phyloP scores from a whole-genome alignment of 1,140 invertebrate species.

The Hetaerina americana region DNA sequence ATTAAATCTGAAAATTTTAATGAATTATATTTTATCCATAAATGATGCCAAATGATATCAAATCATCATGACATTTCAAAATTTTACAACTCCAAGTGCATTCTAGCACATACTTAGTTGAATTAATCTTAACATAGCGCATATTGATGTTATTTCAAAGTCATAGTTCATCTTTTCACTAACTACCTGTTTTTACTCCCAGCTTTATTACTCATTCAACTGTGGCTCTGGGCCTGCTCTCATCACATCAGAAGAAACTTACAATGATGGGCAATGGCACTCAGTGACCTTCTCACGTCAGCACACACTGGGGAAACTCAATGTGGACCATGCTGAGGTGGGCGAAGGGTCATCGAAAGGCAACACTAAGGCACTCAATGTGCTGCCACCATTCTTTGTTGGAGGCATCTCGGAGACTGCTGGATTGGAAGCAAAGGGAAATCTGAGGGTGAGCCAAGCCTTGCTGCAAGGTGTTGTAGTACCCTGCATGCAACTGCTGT shows the following conservation, averaged over 20 bases:
- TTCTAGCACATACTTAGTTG: too few relatives aligned
- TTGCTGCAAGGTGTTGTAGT: conserved; percentile 5
- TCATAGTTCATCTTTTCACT: too few relatives aligned
- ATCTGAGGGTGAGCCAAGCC: conserved; percentile 8
- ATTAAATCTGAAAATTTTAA: too few relatives aligned
- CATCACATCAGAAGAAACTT: conserved; percentile 37
- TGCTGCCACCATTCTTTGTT: conserved; percentile 59
- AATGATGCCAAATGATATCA: too few relatives aligned
- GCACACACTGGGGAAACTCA: conserved; percentile 43
- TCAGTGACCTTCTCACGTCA: conserved; percentile 46
- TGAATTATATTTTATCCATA: too few relatives aligned
- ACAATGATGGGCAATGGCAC: conserved; percentile 85
- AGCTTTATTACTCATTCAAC: conserved; percentile 56
- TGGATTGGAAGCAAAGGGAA: conserved; percentile 1
- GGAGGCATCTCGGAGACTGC: conserved; percentile 45
- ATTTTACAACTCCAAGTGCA: too few relatives aligned
- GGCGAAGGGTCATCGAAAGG: conserved; percentile 40
- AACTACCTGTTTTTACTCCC: too few relatives aligned
- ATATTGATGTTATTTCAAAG: too few relatives aligned
- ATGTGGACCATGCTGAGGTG: conserved; percentile 46
- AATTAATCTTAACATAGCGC: too few relatives aligned
- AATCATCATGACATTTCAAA: too few relatives aligned
- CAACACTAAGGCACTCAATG: conserved; percentile 40
- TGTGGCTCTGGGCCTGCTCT: conserved; percentile 53
- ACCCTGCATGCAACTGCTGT: conserved; percentile 15